Evolutionary conservation across 2,797 vertebrate species (phyloP).

Genomic region (Pogonophryne albipinna): DNA sequence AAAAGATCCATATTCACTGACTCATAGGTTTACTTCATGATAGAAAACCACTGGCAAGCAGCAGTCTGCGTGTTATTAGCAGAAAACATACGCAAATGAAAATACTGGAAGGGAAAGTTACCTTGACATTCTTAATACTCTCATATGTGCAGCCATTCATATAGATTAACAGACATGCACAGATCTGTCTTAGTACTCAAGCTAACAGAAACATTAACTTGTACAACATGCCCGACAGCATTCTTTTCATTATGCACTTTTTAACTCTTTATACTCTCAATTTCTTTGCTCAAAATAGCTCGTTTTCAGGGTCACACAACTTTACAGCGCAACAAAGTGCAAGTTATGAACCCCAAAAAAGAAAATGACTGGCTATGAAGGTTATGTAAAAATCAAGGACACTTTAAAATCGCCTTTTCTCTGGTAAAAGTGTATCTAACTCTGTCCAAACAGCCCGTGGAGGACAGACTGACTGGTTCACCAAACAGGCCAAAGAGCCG

Average conservation of each 20-base stretch:
- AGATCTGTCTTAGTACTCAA: constrained; percentile 28
- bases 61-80: not conserved
- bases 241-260: constrained; percentile 9
- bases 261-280: not conserved
- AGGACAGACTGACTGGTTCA: constrained; percentile 36
- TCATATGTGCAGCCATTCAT: not conserved
- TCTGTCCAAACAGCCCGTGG: not conserved
- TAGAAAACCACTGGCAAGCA: not conserved
- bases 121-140: not conserved
- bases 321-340: not conserved
- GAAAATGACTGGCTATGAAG: not conserved
- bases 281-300: not conserved
- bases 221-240: not conserved
- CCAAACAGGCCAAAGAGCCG: constrained; percentile 23
- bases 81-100: not conserved
- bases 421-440: not conserved
- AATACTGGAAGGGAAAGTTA: not conserved
- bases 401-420: not conserved
- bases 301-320: not conserved
- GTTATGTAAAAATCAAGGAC: not conserved
- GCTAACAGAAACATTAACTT: constrained; percentile 17
- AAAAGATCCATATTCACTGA: constrained; percentile 11
- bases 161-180: constrained; percentile 24
- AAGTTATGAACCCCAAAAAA: not conserved
- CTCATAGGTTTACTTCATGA: not conserved